Conservation (phyloP, 2,888 invertebrate species). For the Brachypalpus laphriformis region DNA sequence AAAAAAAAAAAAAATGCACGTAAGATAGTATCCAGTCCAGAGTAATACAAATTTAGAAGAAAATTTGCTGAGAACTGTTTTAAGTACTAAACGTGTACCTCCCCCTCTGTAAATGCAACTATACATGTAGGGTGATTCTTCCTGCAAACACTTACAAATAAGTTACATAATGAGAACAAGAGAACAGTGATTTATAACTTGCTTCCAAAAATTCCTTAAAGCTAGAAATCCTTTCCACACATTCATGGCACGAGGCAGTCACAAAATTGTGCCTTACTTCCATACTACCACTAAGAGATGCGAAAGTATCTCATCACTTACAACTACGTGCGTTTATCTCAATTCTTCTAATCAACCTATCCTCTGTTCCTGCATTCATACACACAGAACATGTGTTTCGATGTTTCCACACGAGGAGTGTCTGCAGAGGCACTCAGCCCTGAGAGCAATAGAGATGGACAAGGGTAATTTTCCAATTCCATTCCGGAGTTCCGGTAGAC, state of each 20-base stretch:
- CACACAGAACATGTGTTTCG: conserved; percentile 50
- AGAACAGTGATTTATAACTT: neutral
- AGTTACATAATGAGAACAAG: no score
- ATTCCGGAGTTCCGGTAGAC: conserved; percentile 70
- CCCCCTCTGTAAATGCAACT: no score
- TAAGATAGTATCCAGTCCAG: no score
- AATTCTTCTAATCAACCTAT: conserved; percentile 66
- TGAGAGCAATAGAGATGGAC: conserved; percentile 56
- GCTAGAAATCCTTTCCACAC: neutral
- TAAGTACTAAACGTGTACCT: no score
- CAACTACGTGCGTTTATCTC: conserved; percentile 62
- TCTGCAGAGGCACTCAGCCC: conserved; percentile 34
- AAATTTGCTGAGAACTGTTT: no score
- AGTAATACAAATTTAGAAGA: no score
- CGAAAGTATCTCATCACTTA: conserved; percentile 24
- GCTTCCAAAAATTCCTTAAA: neutral
- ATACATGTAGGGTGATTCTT: neutral
- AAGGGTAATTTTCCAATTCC: conserved; percentile 72
- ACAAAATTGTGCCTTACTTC: neutral
- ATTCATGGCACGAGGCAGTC: neutral
- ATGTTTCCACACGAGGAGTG: conserved; percentile 16
- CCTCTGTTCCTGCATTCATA: neutral
- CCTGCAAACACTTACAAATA: no score
- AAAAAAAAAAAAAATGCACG: no score
- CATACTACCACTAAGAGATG: neutral